Base-by-base conservation (phyloP, 2,797 vertebrate genomes). In the Malacoctenus gilli region DNA sequence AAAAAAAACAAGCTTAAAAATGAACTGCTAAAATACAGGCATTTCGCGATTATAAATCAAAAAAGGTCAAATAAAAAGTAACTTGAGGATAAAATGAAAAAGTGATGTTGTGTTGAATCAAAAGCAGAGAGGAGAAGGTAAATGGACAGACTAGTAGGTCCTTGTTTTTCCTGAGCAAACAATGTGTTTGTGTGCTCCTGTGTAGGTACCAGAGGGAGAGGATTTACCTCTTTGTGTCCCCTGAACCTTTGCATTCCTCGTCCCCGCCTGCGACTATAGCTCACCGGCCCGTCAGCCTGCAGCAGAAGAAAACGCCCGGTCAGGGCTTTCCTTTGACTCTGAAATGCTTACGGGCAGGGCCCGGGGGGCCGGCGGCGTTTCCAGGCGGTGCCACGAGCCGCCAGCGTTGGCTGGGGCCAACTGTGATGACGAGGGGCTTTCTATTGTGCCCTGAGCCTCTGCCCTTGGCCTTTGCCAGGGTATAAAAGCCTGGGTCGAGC, bases 381-480 rank as follows among this genome's bases (percentile, higher is more conserved):
- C 92, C 85, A 87, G 81, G 84, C 87, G 69, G 72, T 89, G 86
- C 91, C 77, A 89, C 91, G 91, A 92, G 89, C 86, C 77, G 54
- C 48, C 50, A 84, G 90, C 89, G 87, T 91, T 91, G 88, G 83
- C 71, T 35, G 58, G 20, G 59, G 56, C 77, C 83, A 58, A 91
- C 89, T 79, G 54, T 94, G 94, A 93, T 97, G 95, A 98, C 91
- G 89, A 79, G 82, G 76, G 90, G 90, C 75, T 80, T 95, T 93
- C 87, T 88, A 90, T 95, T 96, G 93, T 97, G 85, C 31, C 3
- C 59, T 50, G 62, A 85, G 84, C 84, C 78, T 82, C 80, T 9
- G 78, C 75, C 79, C 81, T 86, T 77, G 88, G 87, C 85, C 89
- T 90, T 93, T 95, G 93, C 95, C 94, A 95, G 94, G 73, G 92